phyloP scores from a whole-genome alignment of 2,113 vertebrate species.

The Herpetotheres cachinnans region DNA sequence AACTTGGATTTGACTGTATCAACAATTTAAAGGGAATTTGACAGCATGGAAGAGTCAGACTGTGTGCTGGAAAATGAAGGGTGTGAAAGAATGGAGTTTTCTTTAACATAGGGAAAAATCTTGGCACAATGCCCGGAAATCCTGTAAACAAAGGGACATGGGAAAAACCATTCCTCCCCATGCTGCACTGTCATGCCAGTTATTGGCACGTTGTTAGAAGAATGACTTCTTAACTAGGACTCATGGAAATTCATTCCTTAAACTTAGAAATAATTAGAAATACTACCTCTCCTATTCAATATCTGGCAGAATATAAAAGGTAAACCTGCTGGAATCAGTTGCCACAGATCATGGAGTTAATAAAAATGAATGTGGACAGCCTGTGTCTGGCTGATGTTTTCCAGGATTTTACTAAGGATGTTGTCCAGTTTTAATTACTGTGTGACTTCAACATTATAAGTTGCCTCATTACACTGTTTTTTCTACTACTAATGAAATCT shows the following conservation, averaged over 20 bases:
- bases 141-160: neutral
- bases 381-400: neutral
- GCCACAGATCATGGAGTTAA: neutral
- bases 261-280: neutral
- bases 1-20: neutral
- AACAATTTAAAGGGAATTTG: neutral
- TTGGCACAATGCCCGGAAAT: slow-evolving; percentile 28
- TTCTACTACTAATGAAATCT: slow-evolving; percentile 22
- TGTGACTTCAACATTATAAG: neutral
- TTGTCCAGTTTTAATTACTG: slow-evolving; percentile 9
- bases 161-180: neutral
- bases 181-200: neutral
- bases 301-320: neutral
- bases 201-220: neutral
- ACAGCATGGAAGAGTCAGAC: neutral
- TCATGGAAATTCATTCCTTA: neutral
- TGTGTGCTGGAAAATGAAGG: neutral
- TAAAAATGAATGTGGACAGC: neutral
- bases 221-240: neutral
- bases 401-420: neutral
- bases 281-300: neutral
- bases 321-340: neutral
- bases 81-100: neutral
- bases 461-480: neutral
- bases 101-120: neutral